A percentile compares a stretch with the other conserved stretches of the same genome.
Conservation (phyloP, 2,113 vertebrate genomes). For the Charina bottae region DNA sequence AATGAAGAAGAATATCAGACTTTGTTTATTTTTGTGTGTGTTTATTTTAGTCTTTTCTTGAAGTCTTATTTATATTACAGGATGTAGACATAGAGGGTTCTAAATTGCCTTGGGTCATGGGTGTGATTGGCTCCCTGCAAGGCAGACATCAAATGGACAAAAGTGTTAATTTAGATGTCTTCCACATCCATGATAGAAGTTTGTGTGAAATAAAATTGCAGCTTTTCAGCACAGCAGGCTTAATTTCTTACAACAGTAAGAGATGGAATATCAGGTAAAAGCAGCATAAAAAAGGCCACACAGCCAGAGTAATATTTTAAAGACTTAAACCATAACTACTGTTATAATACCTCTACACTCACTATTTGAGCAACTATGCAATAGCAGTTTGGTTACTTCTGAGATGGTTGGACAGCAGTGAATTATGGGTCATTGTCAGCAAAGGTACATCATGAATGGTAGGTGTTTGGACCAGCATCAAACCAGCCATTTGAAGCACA, state of each 20-base stretch:
- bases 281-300: not conserved
- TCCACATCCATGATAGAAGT: not conserved
- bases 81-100: not conserved
- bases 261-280: not conserved
- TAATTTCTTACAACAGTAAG: not conserved
- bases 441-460: not conserved
- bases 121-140: not conserved
- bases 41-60: slow-evolving; percentile 1
- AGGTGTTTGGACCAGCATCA: too few species aligned
- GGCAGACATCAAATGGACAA: not conserved
- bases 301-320: not conserved
- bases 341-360: not conserved
- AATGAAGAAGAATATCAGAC: not conserved
- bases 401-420: not conserved
- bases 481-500: too few species aligned
- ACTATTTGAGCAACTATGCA: not conserved
- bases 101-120: not conserved
- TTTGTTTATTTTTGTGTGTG: not conserved
- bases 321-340: not conserved
- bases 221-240: not conserved
- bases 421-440: not conserved
- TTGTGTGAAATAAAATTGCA: slow-evolving; percentile 6
- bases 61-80: slow-evolving; percentile 16
- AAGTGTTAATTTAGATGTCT: not conserved
- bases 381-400: not conserved